Conservation (phyloP, 2,797 vertebrate genomes). For the Cottoperca gobio region DNA sequence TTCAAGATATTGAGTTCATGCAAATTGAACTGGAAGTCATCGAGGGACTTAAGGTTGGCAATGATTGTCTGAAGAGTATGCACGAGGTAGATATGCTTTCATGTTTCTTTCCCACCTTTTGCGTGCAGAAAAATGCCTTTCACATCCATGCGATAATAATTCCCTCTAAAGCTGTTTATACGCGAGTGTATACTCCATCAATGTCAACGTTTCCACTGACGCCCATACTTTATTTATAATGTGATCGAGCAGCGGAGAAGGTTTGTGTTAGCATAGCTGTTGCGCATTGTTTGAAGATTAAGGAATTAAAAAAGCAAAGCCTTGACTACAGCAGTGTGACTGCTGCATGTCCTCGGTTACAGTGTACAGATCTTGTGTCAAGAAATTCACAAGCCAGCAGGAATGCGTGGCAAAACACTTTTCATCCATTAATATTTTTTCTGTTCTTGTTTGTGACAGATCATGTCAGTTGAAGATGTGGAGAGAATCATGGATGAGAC, state of each 20-base stretch:
- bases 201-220: slow-evolving; percentile 46
- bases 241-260: slow-evolving; percentile 30
- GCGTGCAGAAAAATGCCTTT: slow-evolving; percentile 9
- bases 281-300: slow-evolving; percentile 80
- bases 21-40: slow-evolving; percentile 97
- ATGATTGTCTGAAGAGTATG: slow-evolving; percentile 93
- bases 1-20: slow-evolving; percentile 92
- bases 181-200: slow-evolving; percentile 3
- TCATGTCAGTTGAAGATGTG: slow-evolving; percentile 96
- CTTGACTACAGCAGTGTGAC: slow-evolving; percentile 61
- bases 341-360: slow-evolving; percentile 60
- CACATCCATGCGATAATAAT: slow-evolving; percentile 6
- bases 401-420: slow-evolving; percentile 21
- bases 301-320: slow-evolving; percentile 78
- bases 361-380: slow-evolving; percentile 34
- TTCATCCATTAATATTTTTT: slow-evolving; percentile 16
- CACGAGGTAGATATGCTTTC: slow-evolving; percentile 76
- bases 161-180: slow-evolving; percentile 14
- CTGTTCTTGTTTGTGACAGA: slow-evolving; percentile 77
- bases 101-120: not conserved
- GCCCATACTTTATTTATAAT: slow-evolving; percentile 40
- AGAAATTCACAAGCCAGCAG: slow-evolving; percentile 28
- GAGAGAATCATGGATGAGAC: slow-evolving; percentile 96
- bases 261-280: slow-evolving; percentile 64
- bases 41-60: slow-evolving; percentile 94